These are phyloP conservation scores for Ferdinandea cuprea DNA, from an alignment of 2,888 invertebrate species.

Conservation along the genomic window DNA sequence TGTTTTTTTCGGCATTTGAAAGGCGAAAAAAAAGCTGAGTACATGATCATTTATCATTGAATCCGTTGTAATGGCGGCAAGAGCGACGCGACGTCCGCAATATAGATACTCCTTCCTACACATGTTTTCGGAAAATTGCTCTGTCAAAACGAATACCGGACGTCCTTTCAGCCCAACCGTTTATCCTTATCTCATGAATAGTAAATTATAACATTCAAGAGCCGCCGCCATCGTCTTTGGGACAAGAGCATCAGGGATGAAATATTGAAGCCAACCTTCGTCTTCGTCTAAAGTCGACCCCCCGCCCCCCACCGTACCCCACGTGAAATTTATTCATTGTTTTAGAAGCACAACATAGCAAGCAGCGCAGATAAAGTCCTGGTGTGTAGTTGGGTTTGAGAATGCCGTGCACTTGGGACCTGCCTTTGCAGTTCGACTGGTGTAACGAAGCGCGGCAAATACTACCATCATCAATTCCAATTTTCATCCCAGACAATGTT, in stretches of 20 bases:
- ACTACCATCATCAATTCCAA: constrained; percentile 72
- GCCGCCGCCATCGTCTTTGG: constrained; percentile 28
- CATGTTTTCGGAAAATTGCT: constrained; percentile 27
- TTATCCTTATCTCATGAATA: constrained; percentile 73
- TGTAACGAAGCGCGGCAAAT: constrained; percentile 25
- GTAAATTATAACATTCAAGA: constrained; percentile 70
- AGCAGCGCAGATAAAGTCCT: too few species aligned
- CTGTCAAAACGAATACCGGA: constrained; percentile 37
- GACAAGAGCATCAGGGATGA: constrained; percentile 47
- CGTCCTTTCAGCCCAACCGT: constrained; percentile 30
- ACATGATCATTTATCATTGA: constrained; percentile 63
- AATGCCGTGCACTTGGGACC: constrained; percentile 40
- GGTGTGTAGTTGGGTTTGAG: too few species aligned
- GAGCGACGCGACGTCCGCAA: neutral
- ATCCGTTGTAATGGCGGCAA: constrained; percentile 25
- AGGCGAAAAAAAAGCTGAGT: constrained; percentile 12
- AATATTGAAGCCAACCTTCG: constrained; percentile 66
- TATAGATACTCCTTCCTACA: neutral
- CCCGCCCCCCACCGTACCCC: constrained; percentile 32
- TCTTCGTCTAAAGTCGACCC: constrained; percentile 51
- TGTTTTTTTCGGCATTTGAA: constrained; percentile 22
- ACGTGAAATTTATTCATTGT: constrained; percentile 71
- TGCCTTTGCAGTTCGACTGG: constrained; percentile 62
- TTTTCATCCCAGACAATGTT: constrained; percentile 64
- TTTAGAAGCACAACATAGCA: constrained; percentile 51